Evolutionary conservation across 2,113 vertebrate species (phyloP).

Genomic region (Tupaia tana): DNA sequence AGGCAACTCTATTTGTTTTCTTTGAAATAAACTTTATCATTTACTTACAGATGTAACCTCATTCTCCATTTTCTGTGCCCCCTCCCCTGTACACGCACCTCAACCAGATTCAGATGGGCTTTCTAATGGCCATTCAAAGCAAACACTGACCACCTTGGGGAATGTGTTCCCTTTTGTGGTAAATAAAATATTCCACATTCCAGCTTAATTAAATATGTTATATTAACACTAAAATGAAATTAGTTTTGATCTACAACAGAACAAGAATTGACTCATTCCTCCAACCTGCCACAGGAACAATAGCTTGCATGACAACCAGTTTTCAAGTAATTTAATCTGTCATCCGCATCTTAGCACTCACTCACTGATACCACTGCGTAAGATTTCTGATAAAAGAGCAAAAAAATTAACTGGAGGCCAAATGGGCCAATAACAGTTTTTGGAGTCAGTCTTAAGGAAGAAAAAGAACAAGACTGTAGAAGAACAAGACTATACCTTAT

Average conservation of each 20-base stretch:
- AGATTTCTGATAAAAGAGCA: neutral
- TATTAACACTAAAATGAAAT: constrained; percentile 44
- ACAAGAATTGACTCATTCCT: neutral
- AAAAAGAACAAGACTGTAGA: neutral
- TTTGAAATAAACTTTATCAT: constrained; percentile 47
- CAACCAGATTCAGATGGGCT: neutral
- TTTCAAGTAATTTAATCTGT: constrained; percentile 33
- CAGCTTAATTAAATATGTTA: neutral
- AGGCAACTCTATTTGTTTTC: constrained; percentile 39
- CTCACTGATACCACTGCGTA: neutral
- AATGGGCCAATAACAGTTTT: neutral
- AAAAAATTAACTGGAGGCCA: neutral
- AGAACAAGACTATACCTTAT: neutral
- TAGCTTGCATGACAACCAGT: neutral
- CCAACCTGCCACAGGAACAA: neutral
- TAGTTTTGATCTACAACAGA: constrained; percentile 4
- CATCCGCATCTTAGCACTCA: neutral
- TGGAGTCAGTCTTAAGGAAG: neutral
- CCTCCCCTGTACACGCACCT: neutral
- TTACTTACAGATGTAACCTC: neutral
- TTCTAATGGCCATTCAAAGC: neutral
- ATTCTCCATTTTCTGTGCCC: neutral
- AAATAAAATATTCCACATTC: constrained; percentile 18
- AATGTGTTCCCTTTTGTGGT: neutral
- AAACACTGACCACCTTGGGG: neutral